Evolutionary conservation across 2,797 vertebrate genomes (phyloP).

Genomic region (Pteropus rufus): DNA sequence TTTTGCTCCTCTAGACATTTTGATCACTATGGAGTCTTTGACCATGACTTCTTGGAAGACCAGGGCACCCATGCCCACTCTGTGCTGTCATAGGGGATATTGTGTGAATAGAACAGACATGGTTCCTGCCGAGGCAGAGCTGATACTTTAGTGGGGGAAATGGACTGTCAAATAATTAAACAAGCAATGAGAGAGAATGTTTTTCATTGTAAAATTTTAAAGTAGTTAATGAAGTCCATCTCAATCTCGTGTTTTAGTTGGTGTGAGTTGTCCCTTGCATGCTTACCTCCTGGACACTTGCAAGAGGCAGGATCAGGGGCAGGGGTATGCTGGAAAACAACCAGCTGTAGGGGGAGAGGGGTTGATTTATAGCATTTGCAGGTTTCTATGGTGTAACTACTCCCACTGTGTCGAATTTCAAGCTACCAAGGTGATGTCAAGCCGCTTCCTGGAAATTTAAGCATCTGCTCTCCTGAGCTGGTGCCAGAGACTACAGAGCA

Average conservation of each 20-base stretch:
- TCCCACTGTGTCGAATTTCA: background rate
- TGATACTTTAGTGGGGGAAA: background rate
- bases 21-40: background rate
- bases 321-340: background rate
- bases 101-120: background rate
- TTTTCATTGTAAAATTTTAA: background rate
- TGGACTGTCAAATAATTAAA: background rate
- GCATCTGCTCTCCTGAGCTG: background rate
- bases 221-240: background rate
- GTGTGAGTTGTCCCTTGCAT: background rate
- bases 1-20: background rate
- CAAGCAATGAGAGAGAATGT: background rate
- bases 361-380: background rate
- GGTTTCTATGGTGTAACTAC: background rate
- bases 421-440: background rate
- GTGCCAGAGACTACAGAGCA: background rate
- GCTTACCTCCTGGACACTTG: background rate
- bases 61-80: background rate
- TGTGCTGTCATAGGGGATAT: fast-evolving
- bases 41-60: background rate
- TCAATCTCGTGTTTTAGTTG: background rate
- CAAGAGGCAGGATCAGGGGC: background rate
- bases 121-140: background rate
- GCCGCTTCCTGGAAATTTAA: background rate
- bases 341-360: fast-evolving